phyloP scores from a whole-genome alignment of 2,113 vertebrate genomes.

The Tragelaphus scriptus region DNA sequence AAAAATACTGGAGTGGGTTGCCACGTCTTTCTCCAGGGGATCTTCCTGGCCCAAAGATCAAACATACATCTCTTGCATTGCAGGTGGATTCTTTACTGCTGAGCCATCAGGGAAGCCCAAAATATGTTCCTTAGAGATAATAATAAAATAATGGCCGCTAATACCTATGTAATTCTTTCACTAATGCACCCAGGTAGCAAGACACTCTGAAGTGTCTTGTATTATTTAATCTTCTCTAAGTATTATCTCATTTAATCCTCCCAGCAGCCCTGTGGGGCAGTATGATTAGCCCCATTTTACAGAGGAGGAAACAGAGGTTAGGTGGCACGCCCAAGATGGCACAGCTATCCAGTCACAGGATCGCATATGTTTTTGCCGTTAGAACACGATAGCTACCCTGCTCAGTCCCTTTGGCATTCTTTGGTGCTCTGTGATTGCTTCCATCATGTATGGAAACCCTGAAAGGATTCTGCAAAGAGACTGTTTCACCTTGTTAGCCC shows the following conservation, averaged over 20 bases:
- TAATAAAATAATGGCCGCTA: not conserved
- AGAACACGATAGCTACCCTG: not conserved
- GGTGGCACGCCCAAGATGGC: not conserved
- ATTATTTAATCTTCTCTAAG: not conserved
- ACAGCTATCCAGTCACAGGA: not conserved
- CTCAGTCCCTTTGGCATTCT: not conserved
- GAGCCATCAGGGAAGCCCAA: not conserved
- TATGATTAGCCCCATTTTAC: not conserved
- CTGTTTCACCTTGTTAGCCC: not conserved
- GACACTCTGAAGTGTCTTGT: not conserved
- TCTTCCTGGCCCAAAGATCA: not conserved
- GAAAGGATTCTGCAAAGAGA: not conserved
- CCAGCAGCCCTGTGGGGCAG: not conserved
- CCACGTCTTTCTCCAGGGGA: not conserved
- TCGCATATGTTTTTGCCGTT: not conserved
- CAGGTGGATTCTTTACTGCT: not conserved
- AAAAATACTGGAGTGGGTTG: not conserved
- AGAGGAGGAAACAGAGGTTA: not conserved
- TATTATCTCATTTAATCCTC: not conserved
- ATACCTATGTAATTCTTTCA: not conserved
- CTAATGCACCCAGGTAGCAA: not conserved
- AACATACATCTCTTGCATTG: not conserved
- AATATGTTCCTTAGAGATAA: not conserved
- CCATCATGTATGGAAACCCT: not conserved
- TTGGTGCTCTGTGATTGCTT: not conserved